Evolutionary conservation across 2,888 invertebrate genomes (phyloP), one percentile per base, ranked within the genome.

Genomic region (Formica aserva): DNA sequence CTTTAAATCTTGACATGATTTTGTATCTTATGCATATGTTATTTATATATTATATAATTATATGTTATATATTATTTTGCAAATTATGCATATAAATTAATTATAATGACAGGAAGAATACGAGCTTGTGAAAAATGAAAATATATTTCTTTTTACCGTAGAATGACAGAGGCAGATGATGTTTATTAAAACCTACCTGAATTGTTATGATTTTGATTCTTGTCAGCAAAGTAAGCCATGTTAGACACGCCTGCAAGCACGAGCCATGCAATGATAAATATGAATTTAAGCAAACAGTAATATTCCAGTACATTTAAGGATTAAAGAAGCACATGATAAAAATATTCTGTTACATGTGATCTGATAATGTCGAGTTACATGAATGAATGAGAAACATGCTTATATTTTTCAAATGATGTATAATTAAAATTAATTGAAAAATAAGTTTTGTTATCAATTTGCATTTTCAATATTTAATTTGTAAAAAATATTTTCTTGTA

Each of bases 161-260:
- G 13, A 29, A 66, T 63, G 22, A 76, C 83, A 76, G 74, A 82
- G 62, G 55, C 82, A 75, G 81, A 84, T 65, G 85, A 87, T 62
- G 48, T 84, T 83, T 57, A 84, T 82, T 83, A 60, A 82, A 52
- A 93, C 92, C 93, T 94, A 95, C 95, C 95, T 95, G 94, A 95
- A 95, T 93, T 95, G 95, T 96, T 96, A 94, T 95, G 94, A 94
- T 97, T 97, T 95, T 96, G 96, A 95, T 97, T 97, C 95, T 97
- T 96, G 95, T 97, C 97, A 93, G 96, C 96, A 95, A 97, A 97
- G 96, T 97, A 97, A 95, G 97, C 97, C 95, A 96, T 96, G 96
- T 97, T 97, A 96, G 97, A 97, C 95, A 97, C 96, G 94, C 97
- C 97, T 95, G 95, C 95, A 96, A 95, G 94, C 93, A 96, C 96